Conservation (phyloP, 2,888 invertebrate species). For the Pristionchus exspectatus region DNA sequence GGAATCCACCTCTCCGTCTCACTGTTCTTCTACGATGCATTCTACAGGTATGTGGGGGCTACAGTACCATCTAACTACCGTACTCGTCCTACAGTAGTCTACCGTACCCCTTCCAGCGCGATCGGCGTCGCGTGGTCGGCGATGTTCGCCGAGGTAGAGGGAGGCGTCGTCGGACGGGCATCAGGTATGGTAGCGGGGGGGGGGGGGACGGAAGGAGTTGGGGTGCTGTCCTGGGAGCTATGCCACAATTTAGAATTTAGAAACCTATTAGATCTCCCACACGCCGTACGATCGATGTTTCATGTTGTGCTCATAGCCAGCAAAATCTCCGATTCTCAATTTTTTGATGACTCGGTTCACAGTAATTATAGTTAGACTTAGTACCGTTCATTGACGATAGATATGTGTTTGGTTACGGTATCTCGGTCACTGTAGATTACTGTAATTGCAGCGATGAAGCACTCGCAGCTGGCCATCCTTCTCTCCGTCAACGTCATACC, state of each 20-base stretch:
- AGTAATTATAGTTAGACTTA: no score
- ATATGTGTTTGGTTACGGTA: neutral
- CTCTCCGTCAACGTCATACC: conserved; percentile 73
- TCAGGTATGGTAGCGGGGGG: conserved; percentile 26
- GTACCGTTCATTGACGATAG: no score
- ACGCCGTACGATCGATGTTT: no score
- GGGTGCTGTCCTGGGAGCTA: no score
- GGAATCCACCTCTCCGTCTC: conserved; percentile 80
- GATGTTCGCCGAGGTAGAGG: conserved; percentile 71
- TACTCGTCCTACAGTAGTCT: no score
- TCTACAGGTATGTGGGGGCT: no score
- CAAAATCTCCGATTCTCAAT: no score
- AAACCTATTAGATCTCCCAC: no score
- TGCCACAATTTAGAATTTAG: no score
- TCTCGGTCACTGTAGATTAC: neutral
- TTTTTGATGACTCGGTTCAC: no score
- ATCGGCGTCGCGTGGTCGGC: conserved; percentile 77
- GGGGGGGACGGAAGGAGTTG: neutral
- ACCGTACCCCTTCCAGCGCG: conserved; percentile 64
- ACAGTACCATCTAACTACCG: no score
- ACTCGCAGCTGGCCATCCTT: conserved; percentile 76
- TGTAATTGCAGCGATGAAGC: conserved; percentile 78
- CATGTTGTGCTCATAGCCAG: no score
- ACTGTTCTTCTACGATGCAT: conserved; percentile 80
- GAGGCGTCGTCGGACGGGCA: conserved; percentile 49